phyloP scores from a whole-genome alignment of 1,140 invertebrate species.

The Papilio polytes region DNA sequence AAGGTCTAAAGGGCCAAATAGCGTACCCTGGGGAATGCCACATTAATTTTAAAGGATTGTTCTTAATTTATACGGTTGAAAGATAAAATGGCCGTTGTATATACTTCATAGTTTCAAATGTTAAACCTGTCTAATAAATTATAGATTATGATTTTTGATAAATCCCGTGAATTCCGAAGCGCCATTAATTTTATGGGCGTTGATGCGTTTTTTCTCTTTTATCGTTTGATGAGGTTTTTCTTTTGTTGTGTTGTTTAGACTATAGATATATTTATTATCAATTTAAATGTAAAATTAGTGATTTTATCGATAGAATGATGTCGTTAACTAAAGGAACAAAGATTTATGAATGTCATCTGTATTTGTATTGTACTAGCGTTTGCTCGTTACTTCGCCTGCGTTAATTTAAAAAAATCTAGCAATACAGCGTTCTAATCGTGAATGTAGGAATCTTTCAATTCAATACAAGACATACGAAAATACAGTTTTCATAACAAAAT shows the following conservation, averaged over 20 bases:
- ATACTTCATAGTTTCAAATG: conserved; percentile 51
- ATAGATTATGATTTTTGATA: conserved; percentile 45
- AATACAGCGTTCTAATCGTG: too few species aligned
- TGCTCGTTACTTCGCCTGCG: too few species aligned
- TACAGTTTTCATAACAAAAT: too few species aligned
- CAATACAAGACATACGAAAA: too few species aligned
- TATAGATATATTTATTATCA: background rate
- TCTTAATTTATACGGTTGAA: conserved; percentile 47
- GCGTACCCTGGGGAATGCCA: conserved; percentile 48
- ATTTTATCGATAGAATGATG: background rate
- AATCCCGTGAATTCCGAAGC: conserved; percentile 41
- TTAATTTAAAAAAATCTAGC: too few species aligned
- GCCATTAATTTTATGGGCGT: conserved; percentile 38
- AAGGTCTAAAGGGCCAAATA: conserved; percentile 46
- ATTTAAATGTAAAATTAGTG: background rate
- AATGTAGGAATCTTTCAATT: too few species aligned
- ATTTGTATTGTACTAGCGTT: too few species aligned
- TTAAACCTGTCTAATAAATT: conserved; percentile 45
- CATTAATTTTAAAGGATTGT: conserved; percentile 46
- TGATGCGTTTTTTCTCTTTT: background rate
- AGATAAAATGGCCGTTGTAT: conserved; percentile 48
- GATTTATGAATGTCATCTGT: too few species aligned
- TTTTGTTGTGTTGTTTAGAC: background rate
- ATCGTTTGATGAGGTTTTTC: background rate
- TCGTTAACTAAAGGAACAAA: too few species aligned